Base-by-base conservation (phyloP, 2,888 invertebrate genomes). In the Mylabris sibirica region DNA sequence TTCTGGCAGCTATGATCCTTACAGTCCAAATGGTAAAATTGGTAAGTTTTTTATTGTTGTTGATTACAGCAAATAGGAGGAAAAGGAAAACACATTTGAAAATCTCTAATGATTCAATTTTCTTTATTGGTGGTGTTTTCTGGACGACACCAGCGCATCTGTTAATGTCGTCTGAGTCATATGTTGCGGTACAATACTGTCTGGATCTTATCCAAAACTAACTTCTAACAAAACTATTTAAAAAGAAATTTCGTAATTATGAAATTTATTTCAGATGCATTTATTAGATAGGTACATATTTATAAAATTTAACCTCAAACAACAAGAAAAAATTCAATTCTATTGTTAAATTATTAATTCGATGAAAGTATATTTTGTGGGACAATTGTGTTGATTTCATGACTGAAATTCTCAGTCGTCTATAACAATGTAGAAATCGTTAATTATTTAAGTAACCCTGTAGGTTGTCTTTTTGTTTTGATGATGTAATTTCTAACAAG, bases 1-100 rank as follows among this genome's bases (percentile, higher is more conserved):
- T 65, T 92, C 93, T 20, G 91, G 94, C 85, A 95, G 94, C 89
- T 95, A 95, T 87, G 95, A 95, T 79, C 94, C 94, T 2, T 95
- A 95, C 85, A 95, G 94, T 87, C 95, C 95, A 75, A 94, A 93
- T 85, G 94, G 93, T 81, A 95, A 94, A 89, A 90, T 93, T 89
- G 93, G 95, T 94, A 79, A 91, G 93, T 89, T 64, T 34, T 44
- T 44, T 20, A 8, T 9, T 49, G 20, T 44, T 17, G n/a, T 44
- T 6, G n/a, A 44, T n/a, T n/a, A 8, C 44, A 14, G 14, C 12
- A 38, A 38, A 38, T 4, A 3, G 12, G 8, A 34, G 5, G 34
- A 6, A 8, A 38, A 38, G 38, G 41, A 41, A 44, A 44, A 6
- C 6, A 44, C 17, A 38, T 38, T 38, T 3, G 3, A 17, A 49